Base-by-base conservation (phyloP, 2,113 vertebrate species). In the Solea solea region DNA sequence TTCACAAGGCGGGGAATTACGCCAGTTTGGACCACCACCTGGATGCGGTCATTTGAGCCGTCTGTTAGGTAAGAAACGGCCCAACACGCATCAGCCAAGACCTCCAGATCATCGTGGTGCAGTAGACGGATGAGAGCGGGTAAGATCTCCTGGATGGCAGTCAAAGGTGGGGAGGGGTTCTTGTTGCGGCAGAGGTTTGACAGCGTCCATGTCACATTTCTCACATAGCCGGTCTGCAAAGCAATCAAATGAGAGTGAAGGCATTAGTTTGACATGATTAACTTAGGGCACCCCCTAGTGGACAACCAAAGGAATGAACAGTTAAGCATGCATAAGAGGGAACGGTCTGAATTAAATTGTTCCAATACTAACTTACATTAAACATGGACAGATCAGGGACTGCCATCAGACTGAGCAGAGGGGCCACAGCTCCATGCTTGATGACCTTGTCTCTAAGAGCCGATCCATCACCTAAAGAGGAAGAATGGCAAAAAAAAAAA, bases 141-240 rank as follows among this genome's bases (percentile, higher is more conserved):
- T 8, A 98, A 86, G 64, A 99, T 94, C 86, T 98, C 94, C 74
- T 95, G 92, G 55, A 99, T 85, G 0, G 97, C 96, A 1, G 91
- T 84, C 28, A 98, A 75, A 0, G 97, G 97, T 3, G 98, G 98
- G 0, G 95, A 95, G 0, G 97, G 98, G 80, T 97, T 98, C 92
- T 99, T 99, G 74, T 99, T 98, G n/a, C 97, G 97, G 82, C 98
- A 99, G 67, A 99, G 93, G 91, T 99, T 99, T 8, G 97, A 99
- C 72, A 99, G 81, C 0, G 97, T 98, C 98, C 98, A 99, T 0
- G 97, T 98, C 39, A 98, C 86, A 9, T 99, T 99, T 50, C 97
- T 95, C 52, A 99, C 85, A 68, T 97, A 98, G 6, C 95, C 93
- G 45, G 95, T 88, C 97, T 99, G 75, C 5, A 76, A 39, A 0